Evolutionary conservation across 2,888 invertebrate genomes (phyloP), one percentile per base, ranked within the genome.

Genomic region (Mesorhabditis spiculigera): DNA sequence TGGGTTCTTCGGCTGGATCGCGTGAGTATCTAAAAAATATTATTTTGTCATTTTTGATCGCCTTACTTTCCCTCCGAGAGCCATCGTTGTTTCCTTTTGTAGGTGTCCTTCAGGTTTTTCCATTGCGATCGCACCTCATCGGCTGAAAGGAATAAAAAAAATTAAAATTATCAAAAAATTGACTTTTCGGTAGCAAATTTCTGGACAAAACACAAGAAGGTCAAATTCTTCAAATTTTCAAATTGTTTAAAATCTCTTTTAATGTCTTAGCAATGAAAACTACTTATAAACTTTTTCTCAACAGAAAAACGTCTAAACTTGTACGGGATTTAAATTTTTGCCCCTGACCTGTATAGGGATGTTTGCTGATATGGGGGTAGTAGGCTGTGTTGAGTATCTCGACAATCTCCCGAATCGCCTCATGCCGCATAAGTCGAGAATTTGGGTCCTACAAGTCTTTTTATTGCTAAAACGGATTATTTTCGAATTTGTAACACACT

Each of bases 21-120:
- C 78, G 76, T 4, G 67, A 50, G 44, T 77, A 75, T 67, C 75
- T 75, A 43, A 5, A 62, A 66, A 45, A 67, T 13, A 28, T 10
- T 67, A 8, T 8, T 5, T 45, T 45, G 13, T 6, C 5, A 5
- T 43, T 65, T 68, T n/a, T 10, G 5, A 44, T 5, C 28, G 28
- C 73, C 70, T 65, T 69, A 78, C 70, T 78, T 80, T 65, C 80
- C 80, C 68, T 76, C 77, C 63, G 72, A 75, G 10, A 78, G 68
- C 73, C 78, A 80, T 63, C 80, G 72, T 41, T 74, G 75, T 68
- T 80, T 80, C 8, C 80, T 70, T 4, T 78, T 76, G 61, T 75
- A 80, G 28, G 80, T 80, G 68, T 80, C 80, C 66, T 80, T 80
- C 16, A 80, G 71, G 67, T 80, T 80, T 68, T 80, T 80, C 78